Percentiles rank a stretch among this genome's conserved stretches.
Conservation (phyloP, 2,113 vertebrate genomes). For the Struthidea cinerea region DNA sequence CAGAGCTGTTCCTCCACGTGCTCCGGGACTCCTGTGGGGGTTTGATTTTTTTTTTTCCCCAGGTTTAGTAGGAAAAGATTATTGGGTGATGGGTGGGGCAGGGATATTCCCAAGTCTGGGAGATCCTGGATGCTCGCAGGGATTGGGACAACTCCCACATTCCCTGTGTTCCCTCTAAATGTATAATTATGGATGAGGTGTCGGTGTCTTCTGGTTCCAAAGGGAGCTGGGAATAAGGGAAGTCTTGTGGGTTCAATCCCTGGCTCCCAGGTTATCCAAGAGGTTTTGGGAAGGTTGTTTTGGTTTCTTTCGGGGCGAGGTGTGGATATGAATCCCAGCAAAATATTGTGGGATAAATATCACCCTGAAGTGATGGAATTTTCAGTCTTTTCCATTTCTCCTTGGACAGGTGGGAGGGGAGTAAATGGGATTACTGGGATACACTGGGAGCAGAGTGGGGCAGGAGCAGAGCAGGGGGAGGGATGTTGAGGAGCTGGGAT, state of each 20-base stretch:
- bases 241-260: background rate
- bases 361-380: background rate
- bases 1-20: fast-evolving
- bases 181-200: background rate
- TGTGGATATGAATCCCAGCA: background rate
- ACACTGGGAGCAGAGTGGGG: background rate
- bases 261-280: background rate
- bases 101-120: background rate
- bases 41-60: fast-evolving
- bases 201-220: background rate
- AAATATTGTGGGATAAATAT: background rate
- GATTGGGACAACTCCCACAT: background rate
- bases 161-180: background rate
- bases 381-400: background rate
- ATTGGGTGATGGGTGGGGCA: background rate
- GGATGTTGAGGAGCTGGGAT: background rate
- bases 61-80: background rate
- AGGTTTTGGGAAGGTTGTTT: background rate
- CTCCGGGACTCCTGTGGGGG: background rate
- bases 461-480: background rate
- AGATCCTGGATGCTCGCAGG: background rate
- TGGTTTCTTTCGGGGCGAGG: background rate
- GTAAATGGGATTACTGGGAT: background rate
- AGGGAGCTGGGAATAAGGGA: background rate
- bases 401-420: background rate